These are phyloP conservation scores for Chamaea fasciata DNA, from an alignment of 2,113 vertebrate species.

Conservation along the genomic window DNA sequence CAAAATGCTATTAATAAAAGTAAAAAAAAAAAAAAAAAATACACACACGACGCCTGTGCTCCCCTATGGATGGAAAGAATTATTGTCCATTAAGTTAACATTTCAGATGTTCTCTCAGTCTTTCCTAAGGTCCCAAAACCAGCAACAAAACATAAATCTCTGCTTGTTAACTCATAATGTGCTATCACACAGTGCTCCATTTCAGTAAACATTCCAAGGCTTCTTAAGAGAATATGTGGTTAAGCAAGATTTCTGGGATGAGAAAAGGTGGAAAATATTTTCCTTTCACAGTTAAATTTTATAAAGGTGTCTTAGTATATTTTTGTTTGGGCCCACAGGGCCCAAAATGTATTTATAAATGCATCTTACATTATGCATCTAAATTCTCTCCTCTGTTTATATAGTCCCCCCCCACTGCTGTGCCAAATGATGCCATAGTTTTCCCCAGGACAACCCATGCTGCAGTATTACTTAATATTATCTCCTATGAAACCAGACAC, in stretches of 20 bases:
- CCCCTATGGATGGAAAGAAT: slow-evolving; percentile 34
- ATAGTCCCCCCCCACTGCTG: neutral
- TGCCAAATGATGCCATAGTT: rapidly evolving
- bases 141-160: neutral
- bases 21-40: slow-evolving; percentile 14
- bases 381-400: neutral
- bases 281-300: neutral
- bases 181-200: neutral
- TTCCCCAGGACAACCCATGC: neutral
- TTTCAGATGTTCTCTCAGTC: slow-evolving; percentile 15
- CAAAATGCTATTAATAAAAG: slow-evolving; percentile 59
- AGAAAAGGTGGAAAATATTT: neutral
- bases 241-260: neutral
- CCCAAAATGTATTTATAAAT: neutral
- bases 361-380: neutral
- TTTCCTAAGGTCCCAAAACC: slow-evolving; percentile 14
- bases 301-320: neutral
- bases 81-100: slow-evolving; percentile 40
- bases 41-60: neutral
- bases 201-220: neutral
- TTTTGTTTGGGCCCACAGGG: neutral
- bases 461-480: neutral
- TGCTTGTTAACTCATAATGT: neutral
- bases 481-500: neutral
- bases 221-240: neutral